Evolutionary conservation across 2,797 vertebrate species (phyloP).

Genomic region (Odontamblyopus rebecca): DNA sequence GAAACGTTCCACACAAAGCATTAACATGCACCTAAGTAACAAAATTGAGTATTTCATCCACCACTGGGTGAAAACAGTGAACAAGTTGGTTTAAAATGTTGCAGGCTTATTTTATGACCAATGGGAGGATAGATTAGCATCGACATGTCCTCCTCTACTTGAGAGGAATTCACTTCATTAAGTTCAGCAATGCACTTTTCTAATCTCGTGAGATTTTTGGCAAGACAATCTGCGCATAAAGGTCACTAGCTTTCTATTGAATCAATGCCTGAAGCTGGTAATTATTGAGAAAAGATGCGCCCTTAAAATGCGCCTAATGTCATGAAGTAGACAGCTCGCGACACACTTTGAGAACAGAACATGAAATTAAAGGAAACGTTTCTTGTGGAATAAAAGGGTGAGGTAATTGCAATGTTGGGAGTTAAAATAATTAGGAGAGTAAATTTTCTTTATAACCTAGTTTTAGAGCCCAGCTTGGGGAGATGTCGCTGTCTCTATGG

Average conservation of each 20-base stretch:
- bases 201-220: constrained; percentile 31
- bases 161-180: constrained; percentile 36
- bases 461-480: background rate
- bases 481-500: background rate
- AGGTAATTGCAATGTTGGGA: constrained; percentile 4
- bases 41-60: too few species aligned
- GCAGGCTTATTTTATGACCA: constrained; percentile 19
- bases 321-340: constrained; percentile 19
- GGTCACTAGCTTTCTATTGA: constrained; percentile 38
- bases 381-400: background rate
- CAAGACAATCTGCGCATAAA: constrained; percentile 28
- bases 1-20: too few species aligned
- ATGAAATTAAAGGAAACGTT: constrained; percentile 4
- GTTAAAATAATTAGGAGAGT: constrained; percentile 7
- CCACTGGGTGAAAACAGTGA: too few species aligned
- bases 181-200: constrained; percentile 17
- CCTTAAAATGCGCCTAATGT: constrained; percentile 33
- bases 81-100: constrained; percentile 14
- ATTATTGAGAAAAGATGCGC: constrained; percentile 26
- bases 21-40: too few species aligned
- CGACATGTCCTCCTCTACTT: background rate
- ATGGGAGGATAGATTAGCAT: background rate
- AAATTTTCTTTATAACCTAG: constrained; percentile 4
- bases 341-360: background rate
- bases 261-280: constrained; percentile 29